A percentile compares a stretch with the other conserved stretches of the same genome.
These are phyloP conservation scores for Girardia tigrina DNA, from an alignment of 2,888 invertebrate species.

Conservation along the genomic window DNA sequence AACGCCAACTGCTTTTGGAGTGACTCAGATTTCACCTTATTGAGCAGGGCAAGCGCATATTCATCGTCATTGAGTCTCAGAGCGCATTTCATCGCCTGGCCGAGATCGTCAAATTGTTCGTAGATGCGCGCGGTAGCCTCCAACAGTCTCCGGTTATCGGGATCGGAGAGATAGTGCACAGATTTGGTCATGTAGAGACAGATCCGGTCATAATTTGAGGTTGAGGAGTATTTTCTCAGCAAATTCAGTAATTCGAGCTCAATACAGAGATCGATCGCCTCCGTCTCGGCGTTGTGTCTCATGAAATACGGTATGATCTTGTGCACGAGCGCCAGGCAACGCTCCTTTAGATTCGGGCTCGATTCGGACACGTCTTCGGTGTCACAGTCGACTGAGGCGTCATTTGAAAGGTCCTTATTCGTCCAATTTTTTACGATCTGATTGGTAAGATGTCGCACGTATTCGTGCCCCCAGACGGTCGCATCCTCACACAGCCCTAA, in stretches of 20 bases:
- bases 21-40: conserved; percentile 3
- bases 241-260: conserved; percentile 82
- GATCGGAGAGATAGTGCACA: conserved; percentile 84
- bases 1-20: conserved; percentile 83
- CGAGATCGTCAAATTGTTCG: conserved; percentile 69
- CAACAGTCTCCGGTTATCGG: conserved; percentile 67
- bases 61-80: conserved; percentile 69
- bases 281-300: conserved; percentile 92
- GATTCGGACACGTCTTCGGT: conserved; percentile 39
- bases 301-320: conserved; percentile 85
- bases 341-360: background rate
- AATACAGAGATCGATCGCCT: conserved; percentile 92
- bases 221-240: conserved; percentile 63
- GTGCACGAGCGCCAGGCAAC: conserved; percentile 63
- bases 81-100: conserved; percentile 75
- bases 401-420: conserved; percentile 52
- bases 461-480: conserved; percentile 98
- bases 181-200: conserved; percentile 83
- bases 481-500: conserved; percentile 68
- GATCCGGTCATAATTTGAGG: conserved; percentile 62
- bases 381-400: conserved; percentile 73
- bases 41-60: conserved; percentile 69
- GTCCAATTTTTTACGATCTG: conserved; percentile 75
- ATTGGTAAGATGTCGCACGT: conserved; percentile 72
- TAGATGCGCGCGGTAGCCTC: conserved; percentile 63